Evolutionary conservation across 1,140 invertebrate species (phyloP).

Genomic region (Ceratoteleas bidentatus): DNA sequence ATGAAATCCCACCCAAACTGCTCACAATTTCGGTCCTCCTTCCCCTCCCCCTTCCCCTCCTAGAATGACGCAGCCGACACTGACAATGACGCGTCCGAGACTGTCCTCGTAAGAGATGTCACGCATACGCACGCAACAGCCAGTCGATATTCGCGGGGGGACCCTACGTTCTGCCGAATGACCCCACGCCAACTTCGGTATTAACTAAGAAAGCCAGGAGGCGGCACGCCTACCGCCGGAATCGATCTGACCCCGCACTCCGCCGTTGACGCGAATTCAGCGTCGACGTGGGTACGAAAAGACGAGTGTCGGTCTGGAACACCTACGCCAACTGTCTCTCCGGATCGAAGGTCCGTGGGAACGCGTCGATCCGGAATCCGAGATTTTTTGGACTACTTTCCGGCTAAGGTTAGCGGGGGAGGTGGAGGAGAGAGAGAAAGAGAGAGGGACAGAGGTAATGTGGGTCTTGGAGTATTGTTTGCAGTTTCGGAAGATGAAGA

Average conservation of each 20-base stretch:
- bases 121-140: conserved; percentile 28
- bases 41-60: no score
- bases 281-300: conserved; percentile 55
- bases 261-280: conserved; percentile 63
- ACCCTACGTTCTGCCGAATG: conserved; percentile 41
- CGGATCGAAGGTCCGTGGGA: no score
- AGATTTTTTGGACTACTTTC: no score
- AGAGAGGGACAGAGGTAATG: neutral
- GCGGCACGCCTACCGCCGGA: conserved; percentile 56
- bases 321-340: no score
- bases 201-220: conserved; percentile 61
- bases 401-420: no score
- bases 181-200: conserved; percentile 53
- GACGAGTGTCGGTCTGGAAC: conserved; percentile 36
- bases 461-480: no score
- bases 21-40: no score
- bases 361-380: no score
- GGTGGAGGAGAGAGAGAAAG: neutral
- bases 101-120: no score
- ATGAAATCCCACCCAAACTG: no score
- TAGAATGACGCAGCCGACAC: conserved; percentile 41
- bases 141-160: conserved; percentile 49
- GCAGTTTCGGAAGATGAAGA: no score
- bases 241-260: conserved; percentile 62
- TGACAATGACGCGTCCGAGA: conserved; percentile 31